Evolutionary conservation across 2,797 vertebrate species (phyloP).

Genomic region (Valencia hispanica): DNA sequence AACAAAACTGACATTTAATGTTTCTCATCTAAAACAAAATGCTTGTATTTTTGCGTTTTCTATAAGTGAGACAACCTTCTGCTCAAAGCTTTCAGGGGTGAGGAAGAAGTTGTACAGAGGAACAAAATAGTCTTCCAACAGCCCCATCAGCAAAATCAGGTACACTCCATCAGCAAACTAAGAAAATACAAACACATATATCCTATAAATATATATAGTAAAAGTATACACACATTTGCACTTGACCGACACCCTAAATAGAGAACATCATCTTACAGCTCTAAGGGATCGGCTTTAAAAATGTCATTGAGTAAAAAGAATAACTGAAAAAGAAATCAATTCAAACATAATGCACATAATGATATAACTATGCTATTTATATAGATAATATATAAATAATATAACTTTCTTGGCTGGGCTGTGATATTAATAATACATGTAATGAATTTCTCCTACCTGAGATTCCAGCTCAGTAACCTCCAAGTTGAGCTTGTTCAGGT

Average conservation of each 20-base stretch:
- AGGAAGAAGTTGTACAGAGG: constrained; percentile 96
- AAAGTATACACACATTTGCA: constrained; percentile 12
- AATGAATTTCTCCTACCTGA: constrained; percentile 81
- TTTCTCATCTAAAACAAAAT: background rate
- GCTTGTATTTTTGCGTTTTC: background rate
- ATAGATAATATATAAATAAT: background rate
- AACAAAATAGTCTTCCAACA: constrained; percentile 95
- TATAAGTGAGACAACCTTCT: constrained; percentile 84
- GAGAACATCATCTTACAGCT: background rate
- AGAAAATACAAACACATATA: constrained; percentile 39
- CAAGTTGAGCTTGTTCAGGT: constrained; percentile 97
- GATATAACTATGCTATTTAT: background rate
- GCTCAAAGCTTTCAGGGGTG: constrained; percentile 95
- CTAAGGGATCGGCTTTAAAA: constrained; percentile 1
- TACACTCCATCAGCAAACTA: constrained; percentile 99
- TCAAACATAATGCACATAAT: background rate
- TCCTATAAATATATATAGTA: background rate
- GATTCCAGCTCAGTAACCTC: constrained; percentile 96
- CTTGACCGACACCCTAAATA: background rate
- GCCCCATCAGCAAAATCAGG: constrained; percentile 95
- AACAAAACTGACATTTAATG: constrained; percentile 7
- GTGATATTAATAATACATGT: background rate
- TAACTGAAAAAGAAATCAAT: background rate
- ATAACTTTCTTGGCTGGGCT: background rate
- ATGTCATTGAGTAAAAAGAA: background rate